phyloP scores from a whole-genome alignment of 2,888 invertebrate species.

The Athalia cordata region DNA sequence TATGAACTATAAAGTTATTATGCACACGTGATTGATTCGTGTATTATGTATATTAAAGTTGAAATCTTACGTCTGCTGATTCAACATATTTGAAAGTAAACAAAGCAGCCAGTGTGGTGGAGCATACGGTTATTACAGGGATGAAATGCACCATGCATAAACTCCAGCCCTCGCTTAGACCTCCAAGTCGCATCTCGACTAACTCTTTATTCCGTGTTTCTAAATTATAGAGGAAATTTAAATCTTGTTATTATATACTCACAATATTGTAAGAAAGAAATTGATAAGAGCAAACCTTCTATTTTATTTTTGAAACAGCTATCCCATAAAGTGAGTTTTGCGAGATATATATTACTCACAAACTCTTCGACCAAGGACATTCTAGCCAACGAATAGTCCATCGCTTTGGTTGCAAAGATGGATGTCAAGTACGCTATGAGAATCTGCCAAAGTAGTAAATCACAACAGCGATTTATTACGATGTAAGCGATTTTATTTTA shows the following conservation, averaged over 20 bases:
- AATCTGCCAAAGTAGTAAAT: slow-evolving; percentile 51
- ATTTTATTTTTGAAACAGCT: slow-evolving; percentile 57
- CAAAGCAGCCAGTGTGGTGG: slow-evolving; percentile 55
- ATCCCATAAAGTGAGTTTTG: slow-evolving; percentile 61
- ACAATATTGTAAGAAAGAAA: too few species aligned
- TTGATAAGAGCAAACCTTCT: slow-evolving; percentile 48
- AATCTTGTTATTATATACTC: too few species aligned
- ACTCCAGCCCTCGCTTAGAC: slow-evolving; percentile 59
- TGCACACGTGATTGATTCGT: neutral
- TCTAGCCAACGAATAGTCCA: slow-evolving; percentile 58
- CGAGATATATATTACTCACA: slow-evolving; percentile 59
- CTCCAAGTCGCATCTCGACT: slow-evolving; percentile 57
- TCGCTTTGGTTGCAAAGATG: slow-evolving; percentile 57
- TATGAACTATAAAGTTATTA: neutral
- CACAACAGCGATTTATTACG: neutral
- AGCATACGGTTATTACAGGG: slow-evolving; percentile 56
- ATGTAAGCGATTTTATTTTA: neutral
- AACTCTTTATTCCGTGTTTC: slow-evolving; percentile 56
- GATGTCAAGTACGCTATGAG: slow-evolving; percentile 59
- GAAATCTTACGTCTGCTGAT: slow-evolving; percentile 52
- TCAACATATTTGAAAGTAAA: slow-evolving; percentile 53
- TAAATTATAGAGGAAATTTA: slow-evolving; percentile 29
- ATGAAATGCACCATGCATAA: slow-evolving; percentile 60
- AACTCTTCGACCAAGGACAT: slow-evolving; percentile 61
- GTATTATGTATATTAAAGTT: neutral